phyloP scores from a whole-genome alignment of 2,888 invertebrate species.

The Meteorus colon region DNA sequence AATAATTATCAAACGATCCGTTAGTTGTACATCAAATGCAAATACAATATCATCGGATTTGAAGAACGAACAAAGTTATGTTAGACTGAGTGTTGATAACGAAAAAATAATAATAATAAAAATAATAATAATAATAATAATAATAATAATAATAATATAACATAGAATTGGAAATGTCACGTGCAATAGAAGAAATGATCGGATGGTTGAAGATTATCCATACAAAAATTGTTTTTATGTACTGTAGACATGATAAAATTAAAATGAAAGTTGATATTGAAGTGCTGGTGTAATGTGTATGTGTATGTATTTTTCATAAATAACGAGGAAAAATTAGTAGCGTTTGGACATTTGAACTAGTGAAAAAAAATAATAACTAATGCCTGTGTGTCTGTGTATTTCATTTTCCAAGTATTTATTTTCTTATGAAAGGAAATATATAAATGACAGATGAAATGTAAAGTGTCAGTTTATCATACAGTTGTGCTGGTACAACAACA shows the following conservation, averaged over 20 bases:
- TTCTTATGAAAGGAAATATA: background rate
- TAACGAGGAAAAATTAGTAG: background rate
- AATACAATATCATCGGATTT: background rate
- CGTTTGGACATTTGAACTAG: background rate
- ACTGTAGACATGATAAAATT: constrained; percentile 13
- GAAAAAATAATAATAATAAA: background rate
- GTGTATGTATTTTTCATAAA: background rate
- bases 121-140: background rate
- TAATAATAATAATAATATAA: background rate
- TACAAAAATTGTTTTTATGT: constrained; percentile 1
- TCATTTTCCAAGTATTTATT: background rate
- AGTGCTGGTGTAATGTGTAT: background rate
- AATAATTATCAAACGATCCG: too few species aligned
- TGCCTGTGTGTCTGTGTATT: background rate
- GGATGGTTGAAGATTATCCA: background rate
- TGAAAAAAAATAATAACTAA: background rate
- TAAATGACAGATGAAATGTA: constrained; percentile 64
- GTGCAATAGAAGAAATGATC: background rate
- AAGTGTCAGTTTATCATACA: constrained; percentile 48
- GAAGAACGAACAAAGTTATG: background rate
- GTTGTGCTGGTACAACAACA: constrained; percentile 39
- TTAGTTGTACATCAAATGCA: background rate
- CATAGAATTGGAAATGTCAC: background rate
- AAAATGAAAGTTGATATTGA: background rate
- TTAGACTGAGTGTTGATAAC: too few species aligned